Base-by-base conservation (phyloP, 2,888 invertebrate genomes). In the Autographa gamma region DNA sequence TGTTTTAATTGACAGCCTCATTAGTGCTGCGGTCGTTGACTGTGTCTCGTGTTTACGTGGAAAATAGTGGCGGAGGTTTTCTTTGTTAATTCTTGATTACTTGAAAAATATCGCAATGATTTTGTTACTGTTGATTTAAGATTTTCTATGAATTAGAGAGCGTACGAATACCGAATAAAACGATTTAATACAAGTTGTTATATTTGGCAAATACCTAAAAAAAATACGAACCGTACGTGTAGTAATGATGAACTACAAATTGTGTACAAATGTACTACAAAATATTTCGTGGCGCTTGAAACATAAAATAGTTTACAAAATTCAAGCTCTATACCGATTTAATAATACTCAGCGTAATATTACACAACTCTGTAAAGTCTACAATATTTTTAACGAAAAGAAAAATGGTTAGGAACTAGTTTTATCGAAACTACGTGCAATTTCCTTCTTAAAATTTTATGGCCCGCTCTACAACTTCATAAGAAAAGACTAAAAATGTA, bases 381-480 rank as follows among this genome's bases (percentile, higher is more conserved):
- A 34, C 16, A 54, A 11, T 60, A 9, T n/a, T 66, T 60, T 11
- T n/a, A 63, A 14, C n/a, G 11, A 60, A 63, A 34, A 58, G 41
- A 14, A 32, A 64, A 61, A 25, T 60, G 71, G 18, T 60, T 18
- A 18, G 6, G 34, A 25, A 43, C 13, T 41, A 31, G 11, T 62
- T n/a, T 32, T n/a, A 52, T 7, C 56, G 32, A 54, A 60, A 38
- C 31, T 32, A 48, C 54, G 43, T 65, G 9, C 9, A 43, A 58
- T 65, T 38, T 65, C 67, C 56, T 19, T 41, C 62, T 48, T 0
- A 71, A 54, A 32, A 62, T 66, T n/a, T 18, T 38, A 32, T n/a
- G 60, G 54, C 19, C 19, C 16, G 60, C 38, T 31, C 56, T 58
- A 54, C 25, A 68, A 63, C 38, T 67, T 58, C 65, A 63, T 60